Percentiles rank a stretch among this genome's conserved stretches.
These are phyloP conservation scores for Dufourea novaeangliae DNA, from an alignment of 1,140 invertebrate genomes.

Conservation along the genomic window DNA sequence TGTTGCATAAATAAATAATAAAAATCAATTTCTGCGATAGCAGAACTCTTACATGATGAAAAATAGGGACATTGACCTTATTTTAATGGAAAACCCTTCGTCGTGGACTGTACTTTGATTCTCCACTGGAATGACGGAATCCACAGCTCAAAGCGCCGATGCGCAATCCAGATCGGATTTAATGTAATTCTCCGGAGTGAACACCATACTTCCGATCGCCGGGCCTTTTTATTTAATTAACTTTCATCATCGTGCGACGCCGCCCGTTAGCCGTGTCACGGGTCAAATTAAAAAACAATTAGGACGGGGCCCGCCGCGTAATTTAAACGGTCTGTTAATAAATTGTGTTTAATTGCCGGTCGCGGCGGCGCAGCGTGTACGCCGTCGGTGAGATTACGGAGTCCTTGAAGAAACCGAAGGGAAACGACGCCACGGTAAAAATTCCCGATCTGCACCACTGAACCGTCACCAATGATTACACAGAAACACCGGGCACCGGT, in stretches of 20 bases:
- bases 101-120: too few species aligned
- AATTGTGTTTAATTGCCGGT: conserved; percentile 17
- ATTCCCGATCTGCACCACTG: conserved; percentile 56
- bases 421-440: conserved; percentile 49
- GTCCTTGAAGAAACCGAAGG: conserved; percentile 54
- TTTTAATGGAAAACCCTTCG: too few species aligned
- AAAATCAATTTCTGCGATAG: too few species aligned
- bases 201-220: not conserved
- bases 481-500: conserved; percentile 17
- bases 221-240: not conserved
- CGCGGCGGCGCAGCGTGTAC: not conserved
- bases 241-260: not conserved
- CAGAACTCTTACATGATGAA: too few species aligned
- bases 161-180: not conserved
- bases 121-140: too few species aligned
- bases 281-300: not conserved
- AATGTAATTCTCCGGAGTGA: not conserved
- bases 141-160: too few species aligned
- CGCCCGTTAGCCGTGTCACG: not conserved
- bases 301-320: not conserved
- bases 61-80: too few species aligned
- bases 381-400: conserved; percentile 11
- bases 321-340: conserved; percentile 20
- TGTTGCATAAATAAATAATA: too few species aligned
- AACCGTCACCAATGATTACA: conserved; percentile 57